A percentile compares a stretch with the other conserved stretches of the same genome.
phyloP scores from a whole-genome alignment of 2,797 vertebrate genomes.

The Tolypeutes matacus region DNA sequence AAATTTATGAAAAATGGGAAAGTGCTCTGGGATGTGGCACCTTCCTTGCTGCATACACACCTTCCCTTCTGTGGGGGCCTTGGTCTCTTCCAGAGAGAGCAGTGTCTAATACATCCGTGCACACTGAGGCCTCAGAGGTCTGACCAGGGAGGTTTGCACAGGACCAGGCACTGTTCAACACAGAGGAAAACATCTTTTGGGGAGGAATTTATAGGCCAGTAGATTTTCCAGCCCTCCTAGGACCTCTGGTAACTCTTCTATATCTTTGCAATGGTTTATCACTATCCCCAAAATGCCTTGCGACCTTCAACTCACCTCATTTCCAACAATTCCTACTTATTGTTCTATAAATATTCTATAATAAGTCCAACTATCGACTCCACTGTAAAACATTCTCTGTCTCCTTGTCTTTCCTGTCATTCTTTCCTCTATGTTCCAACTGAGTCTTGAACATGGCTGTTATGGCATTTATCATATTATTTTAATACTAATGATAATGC shows the following conservation, averaged over 20 bases:
- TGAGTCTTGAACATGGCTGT: not conserved
- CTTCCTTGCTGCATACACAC: not conserved
- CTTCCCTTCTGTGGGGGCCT: not conserved
- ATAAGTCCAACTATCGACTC: not conserved
- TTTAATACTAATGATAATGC: not conserved
- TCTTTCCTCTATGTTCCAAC: not conserved
- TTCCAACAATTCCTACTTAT: conserved; percentile 7
- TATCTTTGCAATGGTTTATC: not conserved
- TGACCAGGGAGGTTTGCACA: not conserved
- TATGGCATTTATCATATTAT: not conserved
- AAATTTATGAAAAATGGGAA: not conserved
- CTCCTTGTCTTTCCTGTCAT: not conserved
- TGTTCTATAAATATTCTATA: conserved; percentile 19
- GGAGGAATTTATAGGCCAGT: not conserved
- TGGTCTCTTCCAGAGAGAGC: not conserved
- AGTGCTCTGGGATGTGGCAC: not conserved
- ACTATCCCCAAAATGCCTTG: not conserved
- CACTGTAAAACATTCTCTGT: not conserved
- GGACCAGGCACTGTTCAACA: not conserved
- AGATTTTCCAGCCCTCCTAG: not conserved
- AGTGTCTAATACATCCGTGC: not conserved
- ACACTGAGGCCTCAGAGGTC: not conserved
- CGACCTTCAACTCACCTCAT: conserved; percentile 17
- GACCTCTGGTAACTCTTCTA: not conserved
- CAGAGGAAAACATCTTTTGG: not conserved